Conservation (phyloP, 2,113 vertebrate species). For the Kryptolebias marmoratus region DNA sequence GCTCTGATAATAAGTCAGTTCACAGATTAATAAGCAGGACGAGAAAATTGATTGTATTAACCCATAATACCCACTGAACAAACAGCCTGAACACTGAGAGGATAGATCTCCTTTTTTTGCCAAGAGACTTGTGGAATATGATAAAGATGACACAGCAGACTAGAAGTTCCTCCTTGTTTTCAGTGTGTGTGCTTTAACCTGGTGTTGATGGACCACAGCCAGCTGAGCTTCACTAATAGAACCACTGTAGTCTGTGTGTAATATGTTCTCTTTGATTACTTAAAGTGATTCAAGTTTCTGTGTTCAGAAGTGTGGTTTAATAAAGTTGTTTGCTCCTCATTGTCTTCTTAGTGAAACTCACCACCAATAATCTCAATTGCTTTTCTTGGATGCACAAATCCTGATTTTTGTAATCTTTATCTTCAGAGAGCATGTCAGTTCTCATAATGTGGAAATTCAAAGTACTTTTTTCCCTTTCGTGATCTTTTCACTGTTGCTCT, state of each 20-base stretch:
- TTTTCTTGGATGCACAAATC: no score
- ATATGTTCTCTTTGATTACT: background rate
- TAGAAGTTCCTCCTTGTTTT: constrained; percentile 1
- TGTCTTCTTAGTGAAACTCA: no score
- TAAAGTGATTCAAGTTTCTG: background rate
- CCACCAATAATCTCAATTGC: no score
- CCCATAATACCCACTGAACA: background rate
- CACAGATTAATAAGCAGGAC: background rate
- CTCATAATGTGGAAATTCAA: no score
- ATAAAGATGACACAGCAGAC: no score
- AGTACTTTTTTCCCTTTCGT: no score
- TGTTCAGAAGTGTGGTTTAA: no score
- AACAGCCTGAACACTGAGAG: background rate
- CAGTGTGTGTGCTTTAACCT: constrained; percentile 24
- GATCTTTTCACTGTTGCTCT: no score
- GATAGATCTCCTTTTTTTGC: background rate
- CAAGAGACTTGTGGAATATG: no score
- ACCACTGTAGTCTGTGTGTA: background rate
- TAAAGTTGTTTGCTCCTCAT: no score
- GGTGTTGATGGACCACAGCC: background rate
- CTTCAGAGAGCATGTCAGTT: no score
- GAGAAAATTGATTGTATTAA: background rate
- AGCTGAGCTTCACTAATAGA: constrained; percentile 47
- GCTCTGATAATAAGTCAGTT: constrained; percentile 23
- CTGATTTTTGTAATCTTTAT: no score